phyloP scores from a whole-genome alignment of 1,140 invertebrate genomes.

The Diabrotica virgifera region DNA sequence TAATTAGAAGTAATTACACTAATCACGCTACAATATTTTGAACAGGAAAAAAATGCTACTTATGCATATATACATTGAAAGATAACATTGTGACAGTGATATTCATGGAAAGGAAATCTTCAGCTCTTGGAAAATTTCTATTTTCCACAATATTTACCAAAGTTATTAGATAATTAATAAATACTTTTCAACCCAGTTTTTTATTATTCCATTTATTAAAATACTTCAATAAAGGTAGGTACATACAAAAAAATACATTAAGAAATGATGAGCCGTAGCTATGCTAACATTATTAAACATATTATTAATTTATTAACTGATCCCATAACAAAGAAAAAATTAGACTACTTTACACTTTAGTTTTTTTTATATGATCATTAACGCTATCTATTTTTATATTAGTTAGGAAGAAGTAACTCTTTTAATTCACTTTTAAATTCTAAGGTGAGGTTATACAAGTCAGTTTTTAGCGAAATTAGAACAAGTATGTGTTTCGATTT shows the following conservation, averaged over 20 bases:
- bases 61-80: conserved; percentile 26
- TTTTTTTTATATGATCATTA: neutral
- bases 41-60: conserved; percentile 25
- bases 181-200: neutral
- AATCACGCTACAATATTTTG: no score
- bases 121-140: conserved; percentile 23
- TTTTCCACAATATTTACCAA: conserved; percentile 17
- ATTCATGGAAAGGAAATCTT: conserved; percentile 20
- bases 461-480: no score
- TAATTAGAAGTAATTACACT: no score
- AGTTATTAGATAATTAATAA: neutral
- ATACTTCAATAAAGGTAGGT: neutral
- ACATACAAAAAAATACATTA: no score
- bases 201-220: neutral
- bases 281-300: no score
- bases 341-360: neutral
- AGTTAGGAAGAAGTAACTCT: no score
- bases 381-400: no score
- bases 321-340: neutral
- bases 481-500: no score
- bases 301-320: neutral
- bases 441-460: no score
- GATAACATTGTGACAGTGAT: conserved; percentile 10
- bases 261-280: no score
- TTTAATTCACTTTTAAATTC: no score